phyloP scores from a whole-genome alignment of 2,888 invertebrate genomes.

The Drosophila ustulata region DNA sequence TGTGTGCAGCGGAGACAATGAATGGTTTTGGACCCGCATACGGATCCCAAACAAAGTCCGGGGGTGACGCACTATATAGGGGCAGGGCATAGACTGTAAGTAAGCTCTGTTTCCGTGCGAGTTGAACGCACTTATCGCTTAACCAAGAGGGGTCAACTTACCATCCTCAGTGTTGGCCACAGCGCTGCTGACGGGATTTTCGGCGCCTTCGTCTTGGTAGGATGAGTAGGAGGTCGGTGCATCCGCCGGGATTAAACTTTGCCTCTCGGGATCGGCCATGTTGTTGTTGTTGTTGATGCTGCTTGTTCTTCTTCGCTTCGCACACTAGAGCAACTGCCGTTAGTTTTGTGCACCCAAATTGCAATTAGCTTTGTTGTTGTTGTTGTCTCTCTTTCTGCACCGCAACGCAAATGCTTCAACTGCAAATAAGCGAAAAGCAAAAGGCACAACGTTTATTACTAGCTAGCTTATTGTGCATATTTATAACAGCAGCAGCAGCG shows the following conservation, averaged over 20 bases:
- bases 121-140: conserved; percentile 69
- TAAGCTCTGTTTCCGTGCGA: conserved; percentile 10
- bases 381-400: conserved; percentile 41
- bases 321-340: conserved; percentile 46
- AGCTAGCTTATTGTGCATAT: conserved; percentile 37
- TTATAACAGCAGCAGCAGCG: conserved; percentile 20
- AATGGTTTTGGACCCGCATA: conserved; percentile 42
- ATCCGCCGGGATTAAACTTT: conserved; percentile 82
- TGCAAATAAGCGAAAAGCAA: conserved; percentile 49
- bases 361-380: conserved; percentile 44
- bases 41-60: conserved; percentile 31
- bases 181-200: conserved; percentile 64
- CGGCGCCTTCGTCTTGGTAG: conserved; percentile 63
- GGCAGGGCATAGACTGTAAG: background rate
- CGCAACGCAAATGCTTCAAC: conserved; percentile 72
- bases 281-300: conserved; percentile 37
- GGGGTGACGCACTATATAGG: conserved; percentile 22
- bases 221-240: conserved; percentile 75
- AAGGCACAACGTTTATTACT: conserved; percentile 27
- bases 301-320: conserved; percentile 14
- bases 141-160: conserved; percentile 40
- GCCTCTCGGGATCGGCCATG: conserved; percentile 84
- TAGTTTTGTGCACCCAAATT: conserved; percentile 55
- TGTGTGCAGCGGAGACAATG: conserved; percentile 34
- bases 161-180: conserved; percentile 66